Base-by-base conservation (phyloP, 1,140 invertebrate genomes). In the Rhizoglyphus robini region DNA sequence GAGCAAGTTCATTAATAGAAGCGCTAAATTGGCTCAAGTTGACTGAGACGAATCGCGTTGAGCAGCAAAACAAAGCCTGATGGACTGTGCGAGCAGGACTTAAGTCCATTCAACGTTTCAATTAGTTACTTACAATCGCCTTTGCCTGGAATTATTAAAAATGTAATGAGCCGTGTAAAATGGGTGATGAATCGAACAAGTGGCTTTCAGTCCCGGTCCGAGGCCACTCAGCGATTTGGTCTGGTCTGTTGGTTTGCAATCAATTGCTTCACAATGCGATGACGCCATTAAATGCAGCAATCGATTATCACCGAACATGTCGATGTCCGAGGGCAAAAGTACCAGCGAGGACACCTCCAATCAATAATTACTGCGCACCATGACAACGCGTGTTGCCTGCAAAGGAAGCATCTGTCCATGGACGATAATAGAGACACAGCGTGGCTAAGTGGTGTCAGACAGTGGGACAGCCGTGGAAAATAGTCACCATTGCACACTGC, bases 81-180 rank as follows among this genome's bases (percentile, higher is more conserved):
- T 46, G 41, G 23, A 23, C 23, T 46, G 41, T 23, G 23, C 41
- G 41, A 23, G 15, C 41, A 46, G 23, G n/a, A n/a, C n/a, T n/a
- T n/a, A n/a, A n/a, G 51, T 32, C 23, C 51, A 15, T 54, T 25
- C 51, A 27, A 54, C 51, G 51, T 54, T 54, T 54, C 51, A 54
- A 54, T 54, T 54, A 54, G 31, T 54, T 25, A 23, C 8, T 23
- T 54, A 8, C 8, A 27, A 15, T 5, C 8, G 31, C 51, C 8
- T 15, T 46, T 46, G 41, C 41, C 41, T 15, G 41, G 41, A 5
- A 54, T 54, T 54, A 54, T 54, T 54, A 54, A 54, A 54, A 54
- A 54, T 54, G 51, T 54, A 54, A 54, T 54, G 51, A 54, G 51
- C 51, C 51, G 51, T 54, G 51, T 54, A 54, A 54, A 54, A 54